A percentile compares a stretch with the other conserved stretches of the same genome.
These are phyloP conservation scores for Halocynthia aurantium DNA, from an alignment of 23 tunicate species.

Conservation along the genomic window DNA sequence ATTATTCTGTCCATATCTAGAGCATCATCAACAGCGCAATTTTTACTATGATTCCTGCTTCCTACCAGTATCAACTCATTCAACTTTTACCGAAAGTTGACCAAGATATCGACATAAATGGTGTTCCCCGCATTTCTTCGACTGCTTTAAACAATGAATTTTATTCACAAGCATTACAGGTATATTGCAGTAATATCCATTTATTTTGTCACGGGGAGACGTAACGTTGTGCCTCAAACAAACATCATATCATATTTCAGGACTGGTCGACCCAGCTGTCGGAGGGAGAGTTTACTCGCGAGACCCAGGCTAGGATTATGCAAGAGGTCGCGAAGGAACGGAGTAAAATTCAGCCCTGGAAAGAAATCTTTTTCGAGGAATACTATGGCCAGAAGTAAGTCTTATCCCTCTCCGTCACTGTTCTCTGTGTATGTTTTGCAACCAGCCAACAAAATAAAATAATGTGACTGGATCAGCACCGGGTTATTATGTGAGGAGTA, in stretches of 20 bases:
- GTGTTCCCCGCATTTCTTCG: conserved; percentile 29
- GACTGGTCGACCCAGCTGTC: conserved; percentile 74
- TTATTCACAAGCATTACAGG: conserved; percentile 82
- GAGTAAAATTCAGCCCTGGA: conserved; percentile 74
- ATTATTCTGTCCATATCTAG: conserved; percentile 10
- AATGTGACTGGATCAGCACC: no score
- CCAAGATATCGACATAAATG: conserved; percentile 14
- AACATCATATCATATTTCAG: conserved; percentile 18
- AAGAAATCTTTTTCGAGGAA: conserved; percentile 86
- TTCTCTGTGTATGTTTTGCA: no score
- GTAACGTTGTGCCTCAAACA: not conserved
- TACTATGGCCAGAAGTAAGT: conserved; percentile 81
- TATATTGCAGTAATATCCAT: not conserved
- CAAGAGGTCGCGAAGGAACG: conserved; percentile 82
- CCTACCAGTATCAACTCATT: conserved; percentile 69
- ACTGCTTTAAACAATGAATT: conserved; percentile 84
- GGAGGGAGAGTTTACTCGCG: conserved; percentile 91
- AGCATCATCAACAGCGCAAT: conserved; percentile 59
- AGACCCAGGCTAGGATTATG: conserved; percentile 79
- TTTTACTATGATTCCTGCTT: conserved; percentile 65
- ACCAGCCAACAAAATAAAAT: no score
- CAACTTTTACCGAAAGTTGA: conserved; percentile 66
- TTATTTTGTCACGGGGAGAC: not conserved
- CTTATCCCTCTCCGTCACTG: not conserved
- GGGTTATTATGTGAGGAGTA: no score